Evolutionary conservation across 2,888 invertebrate species (phyloP), one percentile per base, ranked within the genome.

Genomic region (Lasioglossum zephyrum): DNA sequence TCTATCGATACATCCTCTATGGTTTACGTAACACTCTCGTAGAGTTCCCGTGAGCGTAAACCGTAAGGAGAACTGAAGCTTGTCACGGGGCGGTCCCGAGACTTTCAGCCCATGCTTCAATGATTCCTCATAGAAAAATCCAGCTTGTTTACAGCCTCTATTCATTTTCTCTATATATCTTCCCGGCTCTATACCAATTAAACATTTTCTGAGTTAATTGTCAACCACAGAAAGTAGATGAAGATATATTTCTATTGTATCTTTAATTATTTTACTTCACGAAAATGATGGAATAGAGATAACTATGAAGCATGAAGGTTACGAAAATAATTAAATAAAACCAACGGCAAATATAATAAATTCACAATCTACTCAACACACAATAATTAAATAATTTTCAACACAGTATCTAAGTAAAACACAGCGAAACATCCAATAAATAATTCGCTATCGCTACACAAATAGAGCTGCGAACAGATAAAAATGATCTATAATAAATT

Each of bases 1-100:
- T 87, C 77, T 75, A 87, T 79, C 78, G 80, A 89, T 91, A 91
- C 89, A 85, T 91, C 80, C 74, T 75, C 73, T 73, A 72, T 63
- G 80, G 81, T 87, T 89, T 84, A 88, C 83, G 79, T 78, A 85
- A 84, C 79, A 76, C 49, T 72, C 76, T 39, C 31, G 78, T 69
- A 74, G 73, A 73, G 69, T 53, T 81, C 49, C 79, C 49, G 77
- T n/a, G 47, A 36, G 79, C 44, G 57, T 49, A 31, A 69, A 70
- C 47, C 73, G 31, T 70, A 66, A 53, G 53, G 79, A 66, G 73
- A 70, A 60, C 36, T n/a, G 87, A 31, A 63, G 57, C 1, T 41
- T 70, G 16, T 31, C 36, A 39, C 18, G 18, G 4, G 22, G 39
- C 66, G 39, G 8, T 39, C 18, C 22, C 44, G 11, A 11, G 11